A percentile compares a stretch with the other conserved stretches of the same genome.
These are phyloP conservation scores for Theonella swinhoei DNA, from an alignment of 37 sponge, comb jelly and placozoan genomes.

Conservation along the genomic window DNA sequence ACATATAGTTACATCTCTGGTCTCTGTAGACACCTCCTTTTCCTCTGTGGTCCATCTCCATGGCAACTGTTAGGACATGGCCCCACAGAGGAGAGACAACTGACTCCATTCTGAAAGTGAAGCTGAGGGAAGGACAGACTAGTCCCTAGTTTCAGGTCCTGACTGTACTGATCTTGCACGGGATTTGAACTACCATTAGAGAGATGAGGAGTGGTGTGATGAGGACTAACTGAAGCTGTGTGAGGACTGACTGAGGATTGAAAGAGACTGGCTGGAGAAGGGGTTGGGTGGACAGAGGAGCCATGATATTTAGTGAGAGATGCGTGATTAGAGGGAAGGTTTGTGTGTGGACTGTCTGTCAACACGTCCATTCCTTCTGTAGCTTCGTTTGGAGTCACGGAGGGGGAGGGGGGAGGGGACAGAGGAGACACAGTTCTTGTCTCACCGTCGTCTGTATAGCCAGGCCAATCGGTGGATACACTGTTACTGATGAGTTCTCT, in stretches of 20 bases:
- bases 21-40: conserved; percentile 13
- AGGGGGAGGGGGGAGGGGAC: not conserved
- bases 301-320: too few relatives aligned
- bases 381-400: not conserved
- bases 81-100: too few relatives aligned
- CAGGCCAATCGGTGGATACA: not conserved
- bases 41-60: conserved; percentile 23
- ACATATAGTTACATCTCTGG: not conserved
- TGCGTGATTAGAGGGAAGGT: not conserved
- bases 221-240: too few relatives aligned
- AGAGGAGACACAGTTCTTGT: not conserved
- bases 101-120: too few relatives aligned
- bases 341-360: not conserved
- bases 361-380: not conserved
- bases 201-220: too few relatives aligned
- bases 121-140: too few relatives aligned
- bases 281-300: too few relatives aligned
- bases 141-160: too few relatives aligned
- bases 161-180: too few relatives aligned
- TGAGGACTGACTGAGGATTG: too few relatives aligned
- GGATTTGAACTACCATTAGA: too few relatives aligned
- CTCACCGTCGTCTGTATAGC: not conserved
- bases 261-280: too few relatives aligned
- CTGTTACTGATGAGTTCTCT: not conserved
- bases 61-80: not conserved